phyloP scores from a whole-genome alignment of 2,888 invertebrate genomes.

The Xylota sylvarum region DNA sequence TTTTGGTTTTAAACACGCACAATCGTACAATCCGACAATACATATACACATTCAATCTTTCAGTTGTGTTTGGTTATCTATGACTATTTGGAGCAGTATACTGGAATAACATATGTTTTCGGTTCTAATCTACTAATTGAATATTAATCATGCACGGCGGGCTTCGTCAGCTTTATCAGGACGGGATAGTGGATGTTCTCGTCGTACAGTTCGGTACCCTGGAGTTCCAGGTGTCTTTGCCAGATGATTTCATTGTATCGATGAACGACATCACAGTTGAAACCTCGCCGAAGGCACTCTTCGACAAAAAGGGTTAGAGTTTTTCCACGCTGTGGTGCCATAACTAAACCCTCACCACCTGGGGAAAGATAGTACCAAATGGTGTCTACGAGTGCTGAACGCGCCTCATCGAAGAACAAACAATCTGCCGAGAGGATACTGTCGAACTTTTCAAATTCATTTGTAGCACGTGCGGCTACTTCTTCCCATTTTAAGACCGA shows the following conservation, averaged over 20 bases:
- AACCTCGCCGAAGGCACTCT: slow-evolving; percentile 87
- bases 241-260: slow-evolving; percentile 89
- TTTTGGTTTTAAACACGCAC: slow-evolving; percentile 72
- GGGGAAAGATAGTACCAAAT: slow-evolving; percentile 88
- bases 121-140: slow-evolving; percentile 49
- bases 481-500: slow-evolving; percentile 87
- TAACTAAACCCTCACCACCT: slow-evolving; percentile 89
- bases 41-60: slow-evolving; percentile 67
- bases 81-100: slow-evolving; percentile 36
- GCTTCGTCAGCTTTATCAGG: slow-evolving; percentile 86
- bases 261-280: slow-evolving; percentile 86
- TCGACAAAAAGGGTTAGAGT: slow-evolving; percentile 90
- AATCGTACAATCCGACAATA: slow-evolving; percentile 58
- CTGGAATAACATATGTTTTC: slow-evolving; percentile 57
- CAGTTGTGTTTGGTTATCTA: slow-evolving; percentile 34
- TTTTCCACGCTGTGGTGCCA: slow-evolving; percentile 91
- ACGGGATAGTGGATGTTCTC: slow-evolving; percentile 91
- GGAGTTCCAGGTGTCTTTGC: slow-evolving; percentile 88
- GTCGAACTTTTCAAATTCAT: slow-evolving; percentile 87
- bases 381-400: slow-evolving; percentile 88
- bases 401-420: slow-evolving; percentile 91
- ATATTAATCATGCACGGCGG: slow-evolving; percentile 66
- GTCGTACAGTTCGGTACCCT: slow-evolving; percentile 87
- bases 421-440: slow-evolving; percentile 92
- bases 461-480: slow-evolving; percentile 79